Evolutionary conservation across 2,888 invertebrate species (phyloP).

Genomic region (Pollenia griseotomentosa): DNA sequence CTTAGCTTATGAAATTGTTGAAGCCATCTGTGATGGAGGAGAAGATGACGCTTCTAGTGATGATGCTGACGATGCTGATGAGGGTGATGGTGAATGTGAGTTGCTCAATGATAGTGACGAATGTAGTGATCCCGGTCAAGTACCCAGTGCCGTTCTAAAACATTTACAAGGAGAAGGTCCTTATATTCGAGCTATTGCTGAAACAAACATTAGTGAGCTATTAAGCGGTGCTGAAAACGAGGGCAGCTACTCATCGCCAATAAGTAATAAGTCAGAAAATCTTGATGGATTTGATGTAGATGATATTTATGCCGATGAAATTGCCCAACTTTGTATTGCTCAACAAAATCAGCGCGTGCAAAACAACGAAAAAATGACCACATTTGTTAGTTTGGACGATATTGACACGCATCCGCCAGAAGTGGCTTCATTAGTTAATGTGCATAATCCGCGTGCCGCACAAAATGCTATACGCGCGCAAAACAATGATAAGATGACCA

Average conservation of each 20-base stretch:
- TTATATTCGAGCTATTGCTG: slow-evolving; percentile 85
- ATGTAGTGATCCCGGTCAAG: slow-evolving; percentile 83
- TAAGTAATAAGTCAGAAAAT: slow-evolving; percentile 97
- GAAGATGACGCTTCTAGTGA: slow-evolving; percentile 86
- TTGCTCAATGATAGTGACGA: slow-evolving; percentile 84
- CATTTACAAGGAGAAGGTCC: slow-evolving; percentile 85
- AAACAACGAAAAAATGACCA: slow-evolving; percentile 48
- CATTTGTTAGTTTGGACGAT: slow-evolving; percentile 41
- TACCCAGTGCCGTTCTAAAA: slow-evolving; percentile 83
- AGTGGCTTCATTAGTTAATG: slow-evolving; percentile 90
- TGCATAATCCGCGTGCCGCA: slow-evolving; percentile 70
- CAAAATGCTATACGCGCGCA: slow-evolving; percentile 37
- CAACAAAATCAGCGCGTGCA: slow-evolving; percentile 78
- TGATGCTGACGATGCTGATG: slow-evolving; percentile 81
- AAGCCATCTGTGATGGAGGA: slow-evolving; percentile 87
- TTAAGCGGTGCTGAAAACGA: slow-evolving; percentile 88
- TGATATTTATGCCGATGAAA: slow-evolving; percentile 93
- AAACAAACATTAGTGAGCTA: slow-evolving; percentile 83
- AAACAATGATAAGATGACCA: slow-evolving; percentile 43
- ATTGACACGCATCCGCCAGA: slow-evolving; percentile 83
- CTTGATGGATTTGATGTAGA: slow-evolving; percentile 98
- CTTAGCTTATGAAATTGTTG: slow-evolving; percentile 85
- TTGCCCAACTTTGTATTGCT: slow-evolving; percentile 90
- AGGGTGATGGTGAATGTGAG: slow-evolving; percentile 83
- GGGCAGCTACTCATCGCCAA: slow-evolving; percentile 96